These are phyloP conservation scores for Stenodema calcarata DNA, from an alignment of 2,888 invertebrate genomes.

Conservation along the genomic window DNA sequence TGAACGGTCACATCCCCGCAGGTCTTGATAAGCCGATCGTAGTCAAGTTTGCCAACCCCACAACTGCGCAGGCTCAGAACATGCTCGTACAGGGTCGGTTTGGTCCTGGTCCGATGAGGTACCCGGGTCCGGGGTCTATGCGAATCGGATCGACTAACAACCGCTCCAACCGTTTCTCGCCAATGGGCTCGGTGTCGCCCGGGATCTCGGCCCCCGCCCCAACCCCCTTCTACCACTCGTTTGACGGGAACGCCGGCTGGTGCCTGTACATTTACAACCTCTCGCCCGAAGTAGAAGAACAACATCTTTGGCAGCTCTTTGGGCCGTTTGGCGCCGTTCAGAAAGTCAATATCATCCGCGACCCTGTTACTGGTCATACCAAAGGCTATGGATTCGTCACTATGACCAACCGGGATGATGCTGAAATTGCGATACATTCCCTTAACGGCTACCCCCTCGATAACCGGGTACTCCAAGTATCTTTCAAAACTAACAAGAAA, in stretches of 20 bases:
- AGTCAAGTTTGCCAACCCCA: conserved; percentile 89
- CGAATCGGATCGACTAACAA: conserved; percentile 65
- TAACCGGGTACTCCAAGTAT: conserved; percentile 94
- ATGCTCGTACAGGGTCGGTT: conserved; percentile 69
- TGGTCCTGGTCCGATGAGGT: conserved; percentile 36
- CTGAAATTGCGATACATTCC: conserved; percentile 93
- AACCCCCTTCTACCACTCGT: conserved; percentile 82
- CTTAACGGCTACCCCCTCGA: conserved; percentile 95
- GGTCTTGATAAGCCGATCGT: conserved; percentile 87
- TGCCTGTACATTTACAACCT: conserved; percentile 93
- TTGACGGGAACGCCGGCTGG: conserved; percentile 83
- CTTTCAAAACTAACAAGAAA: conserved; percentile 91
- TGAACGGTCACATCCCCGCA: conserved; percentile 86
- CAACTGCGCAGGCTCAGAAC: conserved; percentile 73
- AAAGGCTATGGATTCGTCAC: conserved; percentile 98
- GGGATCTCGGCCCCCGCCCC: conserved; percentile 71
- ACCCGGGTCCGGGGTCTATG: conserved; percentile 37
- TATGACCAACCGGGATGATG: conserved; percentile 98
- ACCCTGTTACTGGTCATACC: conserved; percentile 94
- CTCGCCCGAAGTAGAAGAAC: conserved; percentile 90
- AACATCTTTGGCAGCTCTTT: conserved; percentile 91
- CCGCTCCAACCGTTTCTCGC: conserved; percentile 85
- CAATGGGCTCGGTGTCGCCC: conserved; percentile 66
- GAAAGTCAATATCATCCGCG: conserved; percentile 95
- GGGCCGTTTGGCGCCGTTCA: conserved; percentile 97